Conservation (phyloP, 2,797 vertebrate species). For the Sphenopsis melanotis region DNA sequence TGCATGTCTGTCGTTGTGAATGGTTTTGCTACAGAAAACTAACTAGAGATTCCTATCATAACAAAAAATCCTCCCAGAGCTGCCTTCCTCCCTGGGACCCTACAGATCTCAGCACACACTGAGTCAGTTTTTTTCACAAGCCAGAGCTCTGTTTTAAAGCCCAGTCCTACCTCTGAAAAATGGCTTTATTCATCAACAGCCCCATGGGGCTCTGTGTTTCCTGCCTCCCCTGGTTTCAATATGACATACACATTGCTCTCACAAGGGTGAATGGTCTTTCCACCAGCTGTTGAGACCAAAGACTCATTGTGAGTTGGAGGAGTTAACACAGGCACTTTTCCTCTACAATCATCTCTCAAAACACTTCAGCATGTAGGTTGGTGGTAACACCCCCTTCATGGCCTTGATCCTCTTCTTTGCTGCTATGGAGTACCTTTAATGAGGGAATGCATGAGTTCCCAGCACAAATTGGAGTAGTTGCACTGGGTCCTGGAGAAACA, state of each 20-base stretch:
- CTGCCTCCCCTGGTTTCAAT: background rate
- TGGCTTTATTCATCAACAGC: background rate
- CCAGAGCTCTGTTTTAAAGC: background rate
- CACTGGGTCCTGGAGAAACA: background rate
- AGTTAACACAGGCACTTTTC: background rate
- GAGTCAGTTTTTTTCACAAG: background rate
- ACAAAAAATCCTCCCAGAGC: background rate
- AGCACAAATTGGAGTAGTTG: background rate
- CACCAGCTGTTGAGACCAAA: background rate
- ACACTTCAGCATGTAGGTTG: background rate
- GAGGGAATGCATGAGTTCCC: background rate
- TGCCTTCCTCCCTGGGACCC: background rate
- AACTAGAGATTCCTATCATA: background rate
- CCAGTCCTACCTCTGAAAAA: background rate
- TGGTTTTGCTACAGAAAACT: background rate
- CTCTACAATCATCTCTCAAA: background rate
- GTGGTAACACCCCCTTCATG: rapidly evolving
- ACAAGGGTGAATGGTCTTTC: background rate
- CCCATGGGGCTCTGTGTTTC: background rate
- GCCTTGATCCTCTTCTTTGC: background rate
- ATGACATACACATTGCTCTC: background rate
- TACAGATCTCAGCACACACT: background rate
- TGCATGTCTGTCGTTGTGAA: background rate
- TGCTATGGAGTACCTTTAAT: background rate
- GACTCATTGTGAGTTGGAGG: background rate